Percentiles rank a stretch among this genome's conserved stretches.
Evolutionary conservation across 2,797 vertebrate genomes (phyloP).

Genomic region (Semaprochilodus insignis): DNA sequence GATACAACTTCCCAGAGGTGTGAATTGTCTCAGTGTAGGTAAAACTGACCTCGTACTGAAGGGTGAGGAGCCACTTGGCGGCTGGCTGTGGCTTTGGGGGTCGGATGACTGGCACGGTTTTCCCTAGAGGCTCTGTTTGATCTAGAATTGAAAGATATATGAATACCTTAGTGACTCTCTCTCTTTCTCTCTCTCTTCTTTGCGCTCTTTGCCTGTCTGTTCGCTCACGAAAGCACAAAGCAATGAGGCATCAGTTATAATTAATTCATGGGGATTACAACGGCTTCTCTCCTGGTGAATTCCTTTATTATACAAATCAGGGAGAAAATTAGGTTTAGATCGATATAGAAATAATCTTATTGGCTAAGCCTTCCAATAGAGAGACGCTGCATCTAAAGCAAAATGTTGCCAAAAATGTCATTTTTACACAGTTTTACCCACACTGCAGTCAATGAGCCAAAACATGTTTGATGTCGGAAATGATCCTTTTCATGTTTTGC

Average conservation of each 20-base stretch:
- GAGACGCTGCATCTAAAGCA: background rate
- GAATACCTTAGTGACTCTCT: slow-evolving; percentile 20
- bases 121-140: slow-evolving; percentile 51
- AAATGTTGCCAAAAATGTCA: background rate
- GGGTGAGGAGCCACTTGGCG: slow-evolving; percentile 37
- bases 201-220: background rate
- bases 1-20: background rate
- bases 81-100: slow-evolving; percentile 64
- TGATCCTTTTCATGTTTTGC: background rate
- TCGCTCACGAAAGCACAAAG: slow-evolving; percentile 4
- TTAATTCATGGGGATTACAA: slow-evolving; percentile 1
- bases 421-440: background rate
- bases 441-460: background rate
- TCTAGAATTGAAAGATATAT: slow-evolving; percentile 62
- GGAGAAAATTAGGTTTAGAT: background rate
- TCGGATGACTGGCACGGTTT: slow-evolving; percentile 49
- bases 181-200: background rate
- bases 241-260: background rate
- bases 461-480: background rate
- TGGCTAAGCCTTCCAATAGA: background rate
- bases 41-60: slow-evolving; percentile 75
- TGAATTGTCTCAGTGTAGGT: slow-evolving; percentile 21
- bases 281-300: background rate
- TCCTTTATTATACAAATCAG: background rate
- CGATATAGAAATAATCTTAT: background rate